Conservation (phyloP, 2,797 vertebrate species). For the Enoplosus armatus region DNA sequence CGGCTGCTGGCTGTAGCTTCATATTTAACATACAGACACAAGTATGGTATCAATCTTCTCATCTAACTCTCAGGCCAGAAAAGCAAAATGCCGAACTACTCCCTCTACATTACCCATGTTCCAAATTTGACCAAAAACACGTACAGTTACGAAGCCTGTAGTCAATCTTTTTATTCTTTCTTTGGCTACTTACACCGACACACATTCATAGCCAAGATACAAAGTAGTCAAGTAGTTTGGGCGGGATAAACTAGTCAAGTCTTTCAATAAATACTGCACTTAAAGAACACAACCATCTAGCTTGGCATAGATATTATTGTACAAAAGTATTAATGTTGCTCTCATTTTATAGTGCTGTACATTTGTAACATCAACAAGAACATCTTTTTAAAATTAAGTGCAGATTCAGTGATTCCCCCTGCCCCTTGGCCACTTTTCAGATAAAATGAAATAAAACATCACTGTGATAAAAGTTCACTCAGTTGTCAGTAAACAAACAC, state of each 20-base stretch:
- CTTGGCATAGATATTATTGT: slow-evolving; percentile 50
- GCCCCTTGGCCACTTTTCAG: slow-evolving; percentile 21
- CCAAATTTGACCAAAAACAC: slow-evolving; percentile 21
- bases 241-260: slow-evolving; percentile 47
- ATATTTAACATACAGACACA: background rate
- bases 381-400: slow-evolving; percentile 38
- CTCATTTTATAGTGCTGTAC: slow-evolving; percentile 52
- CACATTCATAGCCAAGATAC: slow-evolving; percentile 66
- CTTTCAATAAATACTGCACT: slow-evolving; percentile 58
- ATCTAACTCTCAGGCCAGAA: background rate
- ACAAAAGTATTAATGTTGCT: slow-evolving; percentile 54
- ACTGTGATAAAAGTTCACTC: slow-evolving; percentile 48
- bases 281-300: slow-evolving; percentile 48
- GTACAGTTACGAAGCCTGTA: slow-evolving; percentile 14
- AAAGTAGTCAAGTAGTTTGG: slow-evolving; percentile 54
- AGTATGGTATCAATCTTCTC: background rate
- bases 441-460: slow-evolving; percentile 47
- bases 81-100: background rate
- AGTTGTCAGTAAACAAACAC: slow-evolving; percentile 38
- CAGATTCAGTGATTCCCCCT: slow-evolving; percentile 33
- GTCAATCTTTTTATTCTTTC: slow-evolving; percentile 58
- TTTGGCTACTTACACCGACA: slow-evolving; percentile 61
- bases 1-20: background rate
- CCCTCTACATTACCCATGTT: background rate
- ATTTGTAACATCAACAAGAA: slow-evolving; percentile 53